A percentile compares a stretch with the other conserved stretches of the same genome.
Evolutionary conservation across 2,888 invertebrate species (phyloP).

Genomic region (Silvanus unidentatus): DNA sequence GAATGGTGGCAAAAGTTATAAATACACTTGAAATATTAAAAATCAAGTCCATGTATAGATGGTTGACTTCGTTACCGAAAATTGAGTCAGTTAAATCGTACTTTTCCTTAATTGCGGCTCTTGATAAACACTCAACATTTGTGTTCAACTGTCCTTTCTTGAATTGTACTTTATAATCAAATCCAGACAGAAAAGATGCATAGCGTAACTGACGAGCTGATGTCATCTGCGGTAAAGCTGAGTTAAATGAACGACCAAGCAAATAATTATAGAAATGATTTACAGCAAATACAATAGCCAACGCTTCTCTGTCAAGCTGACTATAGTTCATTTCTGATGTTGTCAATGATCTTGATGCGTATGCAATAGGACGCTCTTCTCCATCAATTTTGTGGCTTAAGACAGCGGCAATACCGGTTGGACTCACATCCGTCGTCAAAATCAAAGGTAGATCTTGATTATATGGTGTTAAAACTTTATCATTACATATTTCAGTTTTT

Average conservation of each 20-base stretch:
- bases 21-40: slow-evolving; percentile 1
- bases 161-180: background rate
- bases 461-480: background rate
- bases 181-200: background rate
- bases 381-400: background rate
- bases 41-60: too few relatives aligned
- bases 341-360: background rate
- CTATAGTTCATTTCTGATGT: background rate
- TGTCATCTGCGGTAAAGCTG: background rate
- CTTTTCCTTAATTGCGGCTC: too few relatives aligned
- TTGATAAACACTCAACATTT: background rate
- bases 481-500: background rate
- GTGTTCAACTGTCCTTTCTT: background rate
- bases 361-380: background rate
- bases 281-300: background rate
- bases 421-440: background rate
- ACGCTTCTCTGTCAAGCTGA: slow-evolving; percentile 37
- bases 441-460: background rate
- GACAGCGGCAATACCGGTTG: background rate
- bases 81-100: too few relatives aligned
- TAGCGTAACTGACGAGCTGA: background rate
- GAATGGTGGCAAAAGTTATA: slow-evolving; percentile 6
- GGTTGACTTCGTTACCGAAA: too few relatives aligned
- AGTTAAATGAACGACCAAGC: background rate
- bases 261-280: background rate